Evolutionary conservation across 1,140 invertebrate species (phyloP).

Genomic region (Bombus superbus): DNA sequence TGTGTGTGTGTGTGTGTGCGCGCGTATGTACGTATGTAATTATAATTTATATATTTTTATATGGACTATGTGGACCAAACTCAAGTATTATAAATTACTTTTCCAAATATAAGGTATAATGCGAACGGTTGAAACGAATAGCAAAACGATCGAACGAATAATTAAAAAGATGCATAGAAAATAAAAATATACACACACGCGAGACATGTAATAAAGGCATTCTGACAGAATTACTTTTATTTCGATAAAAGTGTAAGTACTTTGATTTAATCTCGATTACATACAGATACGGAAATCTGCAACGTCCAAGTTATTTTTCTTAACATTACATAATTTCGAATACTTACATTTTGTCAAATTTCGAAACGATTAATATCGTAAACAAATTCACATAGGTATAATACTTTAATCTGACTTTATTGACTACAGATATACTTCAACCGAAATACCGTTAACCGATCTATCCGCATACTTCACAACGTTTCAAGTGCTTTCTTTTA

Average conservation of each 20-base stretch:
- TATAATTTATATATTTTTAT: too few species aligned
- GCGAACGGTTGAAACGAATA: neutral
- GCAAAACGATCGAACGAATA: neutral
- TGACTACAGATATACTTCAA: slow-evolving; percentile 59
- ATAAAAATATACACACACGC: neutral
- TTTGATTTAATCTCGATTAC: neutral
- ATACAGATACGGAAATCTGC: neutral
- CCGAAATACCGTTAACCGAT: slow-evolving; percentile 52
- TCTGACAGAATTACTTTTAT: neutral
- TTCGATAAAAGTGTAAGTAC: neutral
- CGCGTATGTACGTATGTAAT: too few species aligned
- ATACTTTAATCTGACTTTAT: slow-evolving; percentile 63
- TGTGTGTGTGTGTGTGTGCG: too few species aligned
- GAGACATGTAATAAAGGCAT: neutral
- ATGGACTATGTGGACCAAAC: too few species aligned
- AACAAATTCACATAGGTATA: neutral
- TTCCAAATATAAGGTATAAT: too few species aligned
- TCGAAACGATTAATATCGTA: neutral
- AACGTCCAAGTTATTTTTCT: neutral
- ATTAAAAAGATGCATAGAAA: neutral
- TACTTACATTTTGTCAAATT: slow-evolving; percentile 1
- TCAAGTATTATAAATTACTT: too few species aligned
- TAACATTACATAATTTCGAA: neutral
- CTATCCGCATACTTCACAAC: slow-evolving; percentile 30
- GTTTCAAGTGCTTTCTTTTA: slow-evolving; percentile 1